A percentile compares a stretch with the other conserved stretches of the same genome.
Conservation (phyloP, 1,140 invertebrate species). For the Caenorhabditis brenneri region DNA sequence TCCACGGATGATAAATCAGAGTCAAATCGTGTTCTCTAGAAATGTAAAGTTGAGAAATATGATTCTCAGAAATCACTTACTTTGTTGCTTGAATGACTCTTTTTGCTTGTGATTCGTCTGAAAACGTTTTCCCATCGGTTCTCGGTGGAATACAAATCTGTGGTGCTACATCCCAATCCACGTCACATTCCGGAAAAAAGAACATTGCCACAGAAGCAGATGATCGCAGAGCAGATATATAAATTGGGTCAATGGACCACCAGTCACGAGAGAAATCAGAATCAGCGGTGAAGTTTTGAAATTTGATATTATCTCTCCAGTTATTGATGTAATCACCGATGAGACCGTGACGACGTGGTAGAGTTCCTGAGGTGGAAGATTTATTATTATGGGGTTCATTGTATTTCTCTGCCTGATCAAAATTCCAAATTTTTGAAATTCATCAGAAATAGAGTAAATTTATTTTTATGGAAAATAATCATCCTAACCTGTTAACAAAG, state of each 20-base stretch:
- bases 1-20: conserved; percentile 43
- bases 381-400: not conserved
- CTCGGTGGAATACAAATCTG: conserved; percentile 36
- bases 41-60: not conserved
- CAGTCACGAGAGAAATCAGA: conserved; percentile 46
- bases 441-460: too few relatives aligned
- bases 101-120: conserved; percentile 36
- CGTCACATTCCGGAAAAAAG: conserved; percentile 55
- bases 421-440: too few relatives aligned
- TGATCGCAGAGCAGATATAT: conserved; percentile 10
- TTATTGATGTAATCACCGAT: conserved; percentile 48
- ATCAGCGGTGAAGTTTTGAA: conserved; percentile 38
- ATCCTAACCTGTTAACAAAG: conserved; percentile 45
- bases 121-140: conserved; percentile 40
- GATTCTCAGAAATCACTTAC: not conserved
- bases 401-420: too few relatives aligned
- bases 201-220: conserved; percentile 46
- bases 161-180: conserved; percentile 39
- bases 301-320: conserved; percentile 26
- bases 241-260: conserved; percentile 47
- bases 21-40: conserved; percentile 48
- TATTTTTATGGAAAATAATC: too few relatives aligned
- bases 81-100: conserved; percentile 46
- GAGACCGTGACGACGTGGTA: conserved; percentile 47
- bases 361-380: conserved; percentile 34